phyloP scores from a whole-genome alignment of 2,797 vertebrate species.

The Mastacembelus armatus region DNA sequence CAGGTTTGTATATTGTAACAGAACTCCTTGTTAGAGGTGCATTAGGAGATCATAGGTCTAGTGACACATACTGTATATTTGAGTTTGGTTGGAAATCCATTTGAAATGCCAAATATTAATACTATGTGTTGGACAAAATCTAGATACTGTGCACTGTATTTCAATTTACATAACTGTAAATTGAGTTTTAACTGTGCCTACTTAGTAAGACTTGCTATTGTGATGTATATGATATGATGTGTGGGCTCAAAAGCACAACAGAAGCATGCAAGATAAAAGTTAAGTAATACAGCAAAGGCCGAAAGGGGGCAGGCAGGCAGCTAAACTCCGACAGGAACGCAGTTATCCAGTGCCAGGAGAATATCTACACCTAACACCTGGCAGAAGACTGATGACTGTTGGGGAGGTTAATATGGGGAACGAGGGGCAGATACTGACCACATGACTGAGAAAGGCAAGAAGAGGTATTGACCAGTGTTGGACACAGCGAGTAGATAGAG shows the following conservation, averaged over 20 bases:
- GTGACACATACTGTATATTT: not conserved
- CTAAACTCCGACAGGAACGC: no score
- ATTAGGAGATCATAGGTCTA: conserved; percentile 21
- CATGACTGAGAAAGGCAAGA: no score
- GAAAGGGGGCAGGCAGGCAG: no score
- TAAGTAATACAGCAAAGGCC: no score
- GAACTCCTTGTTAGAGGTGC: conserved; percentile 3
- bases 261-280: not conserved
- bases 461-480: no score
- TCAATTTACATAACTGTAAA: not conserved
- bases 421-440: not conserved
- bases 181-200: not conserved
- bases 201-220: not conserved
- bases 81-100: conserved; percentile 4
- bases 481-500: no score
- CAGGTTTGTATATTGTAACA: conserved; percentile 11
- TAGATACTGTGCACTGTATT: not conserved
- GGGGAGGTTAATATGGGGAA: not conserved
- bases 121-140: not conserved
- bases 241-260: conserved; percentile 10
- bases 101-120: not conserved
- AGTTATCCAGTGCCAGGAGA: no score
- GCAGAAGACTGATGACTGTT: not conserved
- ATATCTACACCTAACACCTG: no score
- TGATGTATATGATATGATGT: conserved; percentile 1